Percentiles rank a stretch among this genome's conserved stretches.
Conservation (phyloP, 2,888 invertebrate species). For the Cinara cedri region DNA sequence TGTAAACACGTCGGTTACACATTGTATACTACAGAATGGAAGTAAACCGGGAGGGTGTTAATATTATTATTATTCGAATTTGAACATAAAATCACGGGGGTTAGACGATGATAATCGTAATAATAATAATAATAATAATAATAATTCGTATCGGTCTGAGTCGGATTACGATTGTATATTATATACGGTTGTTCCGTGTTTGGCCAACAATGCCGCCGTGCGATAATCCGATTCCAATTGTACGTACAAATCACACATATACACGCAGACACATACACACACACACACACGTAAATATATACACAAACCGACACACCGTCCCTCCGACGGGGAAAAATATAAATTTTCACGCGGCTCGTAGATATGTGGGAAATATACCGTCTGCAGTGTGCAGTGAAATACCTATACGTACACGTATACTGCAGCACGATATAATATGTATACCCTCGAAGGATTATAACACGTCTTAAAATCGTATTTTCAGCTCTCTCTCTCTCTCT, state of each 20-base stretch:
- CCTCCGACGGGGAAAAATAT: neutral
- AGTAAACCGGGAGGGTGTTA: neutral
- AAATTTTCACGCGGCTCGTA: constrained; percentile 18
- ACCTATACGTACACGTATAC: neutral
- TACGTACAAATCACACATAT: constrained; percentile 38
- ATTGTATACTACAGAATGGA: neutral
- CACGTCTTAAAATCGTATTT: constrained; percentile 18
- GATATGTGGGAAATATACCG: neutral
- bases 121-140: constrained; percentile 30
- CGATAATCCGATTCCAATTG: constrained; percentile 51
- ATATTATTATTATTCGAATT: neutral
- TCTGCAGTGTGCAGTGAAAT: neutral
- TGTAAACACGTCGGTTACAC: constrained; percentile 10
- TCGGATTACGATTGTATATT: constrained; percentile 34
- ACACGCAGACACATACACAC: neutral
- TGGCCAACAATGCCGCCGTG: constrained; percentile 44
- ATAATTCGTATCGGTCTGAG: constrained; percentile 38
- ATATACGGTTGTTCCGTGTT: constrained; percentile 27
- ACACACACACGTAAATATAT: neutral
- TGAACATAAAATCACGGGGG: neutral
- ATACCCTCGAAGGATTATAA: constrained; percentile 8
- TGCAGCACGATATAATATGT: neutral
- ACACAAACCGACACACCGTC: neutral
- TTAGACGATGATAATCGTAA: constrained; percentile 4
- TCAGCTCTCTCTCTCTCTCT: neutral